These are phyloP conservation scores for Taphrorychus bicolor DNA, from an alignment of 2,888 invertebrate genomes.

Conservation along the genomic window DNA sequence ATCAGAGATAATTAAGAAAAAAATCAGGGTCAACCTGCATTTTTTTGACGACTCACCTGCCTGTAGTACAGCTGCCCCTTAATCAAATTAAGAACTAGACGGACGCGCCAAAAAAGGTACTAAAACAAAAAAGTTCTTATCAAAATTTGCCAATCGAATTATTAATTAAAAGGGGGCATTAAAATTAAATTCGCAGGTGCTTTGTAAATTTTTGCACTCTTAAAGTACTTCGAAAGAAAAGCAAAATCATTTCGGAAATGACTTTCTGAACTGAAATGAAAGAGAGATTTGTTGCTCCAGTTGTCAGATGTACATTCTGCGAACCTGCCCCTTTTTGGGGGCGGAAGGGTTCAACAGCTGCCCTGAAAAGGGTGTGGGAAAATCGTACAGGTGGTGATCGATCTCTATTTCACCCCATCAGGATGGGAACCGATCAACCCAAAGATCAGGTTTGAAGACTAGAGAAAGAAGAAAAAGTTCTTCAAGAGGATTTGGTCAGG, in stretches of 20 bases:
- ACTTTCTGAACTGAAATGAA: too few species aligned
- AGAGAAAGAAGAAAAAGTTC: neutral
- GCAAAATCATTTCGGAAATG: neutral
- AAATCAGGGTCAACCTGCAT: neutral
- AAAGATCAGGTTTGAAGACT: slow-evolving; percentile 9
- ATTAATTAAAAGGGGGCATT: neutral
- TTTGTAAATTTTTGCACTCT: neutral
- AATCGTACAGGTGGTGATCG: slow-evolving; percentile 55
- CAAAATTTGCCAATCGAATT: neutral
- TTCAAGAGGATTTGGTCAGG: neutral
- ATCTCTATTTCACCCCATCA: slow-evolving; percentile 33
- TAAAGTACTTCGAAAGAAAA: neutral
- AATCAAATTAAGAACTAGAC: neutral
- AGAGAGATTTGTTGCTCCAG: slow-evolving; percentile 11
- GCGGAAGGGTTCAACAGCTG: slow-evolving; percentile 57
- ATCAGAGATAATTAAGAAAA: neutral
- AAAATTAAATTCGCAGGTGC: neutral
- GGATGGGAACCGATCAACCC: slow-evolving; percentile 33
- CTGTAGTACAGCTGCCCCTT: neutral
- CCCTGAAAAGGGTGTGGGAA: slow-evolving; percentile 56
- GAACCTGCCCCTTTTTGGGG: slow-evolving; percentile 40
- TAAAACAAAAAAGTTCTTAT: neutral
- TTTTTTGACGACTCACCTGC: neutral
- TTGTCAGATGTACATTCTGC: slow-evolving; percentile 7
- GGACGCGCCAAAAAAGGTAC: neutral